Base-by-base conservation (phyloP, 1,140 invertebrate genomes). In the Drosophila dunni region DNA sequence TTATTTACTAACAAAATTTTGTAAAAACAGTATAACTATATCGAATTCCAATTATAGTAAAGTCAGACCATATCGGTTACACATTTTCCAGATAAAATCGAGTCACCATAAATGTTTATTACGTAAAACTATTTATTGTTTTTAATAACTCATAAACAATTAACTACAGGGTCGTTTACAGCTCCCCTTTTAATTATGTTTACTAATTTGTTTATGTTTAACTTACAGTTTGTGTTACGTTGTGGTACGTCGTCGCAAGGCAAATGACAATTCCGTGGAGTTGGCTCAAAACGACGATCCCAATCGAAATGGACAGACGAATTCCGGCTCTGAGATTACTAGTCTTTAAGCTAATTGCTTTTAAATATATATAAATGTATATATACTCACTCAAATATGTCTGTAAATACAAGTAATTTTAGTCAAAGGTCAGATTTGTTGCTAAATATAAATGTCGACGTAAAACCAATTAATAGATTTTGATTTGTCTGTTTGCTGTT, bases 261-360 rank as follows among this genome's bases (percentile, higher is more conserved):
- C 62, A 1, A 75, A 85, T 11, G 64, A 50, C 17, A 78, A 66
- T 46, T 9, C 51, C 2, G 72, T 73, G 11, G 89, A 90, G 20
- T 24, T 83, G 50, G 75, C 81, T 2, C 64, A 86, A 17, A 90
- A 81, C 61, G 84, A 66, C 58, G 74, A 62, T 5, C 48, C 42
- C 6, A 78, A 74, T 60, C 66, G 44, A 7, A 78, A 74, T 60
- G 67, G 70, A 10, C 64, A 65, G 9, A 57, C 72, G n/a, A 76
- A 68, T 54, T 70, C 84, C 44, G 89, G 83, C 68, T 85, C 66
- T 38, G 89, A 91, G 70, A 90, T 91, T 44, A 91, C 89, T 89
- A 91, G 89, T 91, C 89, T 91, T 15, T 91, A 78, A 75, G 34
- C 9, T 54, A 67, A 67, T 56, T 54, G 54, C 7, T 20, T 40